Evolutionary conservation across 2,888 invertebrate genomes (phyloP).

Genomic region (Patella ulyssiponensis): DNA sequence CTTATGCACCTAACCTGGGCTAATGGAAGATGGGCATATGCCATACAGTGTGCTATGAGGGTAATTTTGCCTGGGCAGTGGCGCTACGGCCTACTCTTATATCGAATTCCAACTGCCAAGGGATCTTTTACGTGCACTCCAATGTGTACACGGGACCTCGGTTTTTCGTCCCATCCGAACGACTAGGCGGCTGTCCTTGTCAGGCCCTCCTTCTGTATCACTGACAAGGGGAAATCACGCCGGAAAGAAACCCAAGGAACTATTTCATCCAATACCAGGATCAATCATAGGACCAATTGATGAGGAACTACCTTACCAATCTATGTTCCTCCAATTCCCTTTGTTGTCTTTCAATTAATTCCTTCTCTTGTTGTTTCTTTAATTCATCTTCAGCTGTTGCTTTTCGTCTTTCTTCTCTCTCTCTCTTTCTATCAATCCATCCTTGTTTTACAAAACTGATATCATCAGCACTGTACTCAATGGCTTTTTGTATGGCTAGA

Average conservation of each 20-base stretch:
- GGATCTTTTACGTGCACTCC: too few species aligned
- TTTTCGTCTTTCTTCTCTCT: slow-evolving; percentile 65
- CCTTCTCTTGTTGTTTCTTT: slow-evolving; percentile 75
- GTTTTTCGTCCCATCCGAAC: too few species aligned
- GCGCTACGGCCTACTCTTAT: too few species aligned
- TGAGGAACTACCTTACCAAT: slow-evolving; percentile 45
- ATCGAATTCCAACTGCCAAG: too few species aligned
- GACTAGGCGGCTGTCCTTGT: too few species aligned
- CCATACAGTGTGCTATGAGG: too few species aligned
- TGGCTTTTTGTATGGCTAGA: slow-evolving; percentile 48
- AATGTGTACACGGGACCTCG: too few species aligned
- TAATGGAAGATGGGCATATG: too few species aligned
- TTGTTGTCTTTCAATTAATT: slow-evolving; percentile 75
- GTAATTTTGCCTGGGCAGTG: too few species aligned
- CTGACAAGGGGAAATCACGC: too few species aligned
- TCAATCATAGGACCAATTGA: not conserved
- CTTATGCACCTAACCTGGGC: too few species aligned
- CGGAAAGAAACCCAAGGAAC: not conserved
- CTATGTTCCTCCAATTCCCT: slow-evolving; percentile 80
- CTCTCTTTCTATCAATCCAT: slow-evolving; percentile 71
- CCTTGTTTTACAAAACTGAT: slow-evolving; percentile 62
- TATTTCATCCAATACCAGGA: not conserved
- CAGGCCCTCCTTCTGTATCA: too few species aligned
- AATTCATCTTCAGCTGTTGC: slow-evolving; percentile 49
- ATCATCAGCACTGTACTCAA: slow-evolving; percentile 72